Evolutionary conservation across 2,888 invertebrate species (phyloP).

Genomic region (Cataglyphis albicans): DNA sequence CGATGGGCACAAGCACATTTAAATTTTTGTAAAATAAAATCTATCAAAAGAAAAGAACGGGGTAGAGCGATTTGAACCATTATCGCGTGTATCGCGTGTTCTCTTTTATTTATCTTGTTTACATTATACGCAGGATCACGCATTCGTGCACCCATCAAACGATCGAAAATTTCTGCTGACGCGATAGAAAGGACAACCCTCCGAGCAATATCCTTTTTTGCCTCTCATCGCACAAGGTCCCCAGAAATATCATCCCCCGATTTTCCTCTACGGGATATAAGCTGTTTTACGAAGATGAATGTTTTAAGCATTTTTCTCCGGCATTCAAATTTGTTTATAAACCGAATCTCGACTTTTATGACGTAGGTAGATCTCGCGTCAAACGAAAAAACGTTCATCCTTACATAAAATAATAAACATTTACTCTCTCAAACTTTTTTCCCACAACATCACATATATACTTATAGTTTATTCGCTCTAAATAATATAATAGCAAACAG

Average conservation of each 20-base stretch:
- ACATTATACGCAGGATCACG: neutral
- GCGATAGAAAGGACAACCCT: slow-evolving; percentile 6
- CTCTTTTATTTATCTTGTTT: slow-evolving; percentile 11
- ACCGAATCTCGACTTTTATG: neutral
- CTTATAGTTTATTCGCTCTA: slow-evolving; percentile 13
- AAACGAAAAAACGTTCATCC: neutral
- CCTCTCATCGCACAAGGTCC: neutral
- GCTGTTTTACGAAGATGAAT: slow-evolving; percentile 26
- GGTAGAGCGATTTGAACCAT: neutral
- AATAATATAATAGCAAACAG: neutral
- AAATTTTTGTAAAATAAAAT: slow-evolving; percentile 20
- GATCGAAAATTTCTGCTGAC: slow-evolving; percentile 32
- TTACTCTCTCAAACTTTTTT: slow-evolving; percentile 2
- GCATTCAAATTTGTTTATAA: slow-evolving; percentile 15
- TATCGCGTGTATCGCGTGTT: neutral
- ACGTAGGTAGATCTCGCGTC: neutral
- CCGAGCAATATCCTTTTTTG: slow-evolving; percentile 23
- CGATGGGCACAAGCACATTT: neutral
- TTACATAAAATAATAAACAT: slow-evolving; percentile 13
- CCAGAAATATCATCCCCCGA: slow-evolving; percentile 26
- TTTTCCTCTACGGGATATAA: neutral
- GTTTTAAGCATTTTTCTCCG: slow-evolving; percentile 33
- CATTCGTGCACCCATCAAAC: slow-evolving; percentile 23
- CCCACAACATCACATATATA: neutral
- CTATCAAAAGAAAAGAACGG: slow-evolving; percentile 18